Evolutionary conservation across 2,113 vertebrate genomes (phyloP).

Genomic region (Circaetus cinerascens): DNA sequence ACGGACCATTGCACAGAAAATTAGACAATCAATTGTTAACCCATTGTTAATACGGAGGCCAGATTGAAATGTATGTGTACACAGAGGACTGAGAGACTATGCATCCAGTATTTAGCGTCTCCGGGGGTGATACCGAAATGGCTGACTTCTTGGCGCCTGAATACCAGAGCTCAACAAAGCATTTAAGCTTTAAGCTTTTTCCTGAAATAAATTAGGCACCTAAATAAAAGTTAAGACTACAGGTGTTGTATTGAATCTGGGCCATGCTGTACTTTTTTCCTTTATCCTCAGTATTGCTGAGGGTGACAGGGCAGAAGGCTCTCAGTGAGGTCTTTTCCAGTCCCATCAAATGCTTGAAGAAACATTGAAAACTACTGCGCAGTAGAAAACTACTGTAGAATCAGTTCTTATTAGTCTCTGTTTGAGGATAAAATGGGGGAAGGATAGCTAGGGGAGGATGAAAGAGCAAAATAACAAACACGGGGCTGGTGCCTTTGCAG

Average conservation of each 20-base stretch:
- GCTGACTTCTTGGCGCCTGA: not conserved
- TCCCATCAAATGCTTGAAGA: not conserved
- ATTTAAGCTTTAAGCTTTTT: not conserved
- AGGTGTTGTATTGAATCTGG: not conserved
- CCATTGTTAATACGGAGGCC: not conserved
- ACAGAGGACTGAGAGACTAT: not conserved
- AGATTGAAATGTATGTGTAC: not conserved
- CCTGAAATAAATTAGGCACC: not conserved
- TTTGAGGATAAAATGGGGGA: not conserved
- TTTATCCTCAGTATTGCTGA: not conserved
- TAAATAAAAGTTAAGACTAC: not conserved
- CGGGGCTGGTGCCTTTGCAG: not conserved
- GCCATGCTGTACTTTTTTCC: not conserved
- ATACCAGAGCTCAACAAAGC: not conserved
- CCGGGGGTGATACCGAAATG: fast-evolving
- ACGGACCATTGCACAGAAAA: not conserved
- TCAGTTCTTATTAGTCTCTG: not conserved
- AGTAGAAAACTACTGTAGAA: not conserved
- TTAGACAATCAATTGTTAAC: not conserved
- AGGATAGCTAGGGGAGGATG: not conserved
- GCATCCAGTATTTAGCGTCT: not conserved
- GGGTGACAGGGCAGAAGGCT: not conserved
- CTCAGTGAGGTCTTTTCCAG: not conserved
- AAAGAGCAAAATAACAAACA: slow-evolving; percentile 1
- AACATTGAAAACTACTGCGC: not conserved